Evolutionary conservation across 1,140 invertebrate species (phyloP).

Genomic region (Orussus abietinus): DNA sequence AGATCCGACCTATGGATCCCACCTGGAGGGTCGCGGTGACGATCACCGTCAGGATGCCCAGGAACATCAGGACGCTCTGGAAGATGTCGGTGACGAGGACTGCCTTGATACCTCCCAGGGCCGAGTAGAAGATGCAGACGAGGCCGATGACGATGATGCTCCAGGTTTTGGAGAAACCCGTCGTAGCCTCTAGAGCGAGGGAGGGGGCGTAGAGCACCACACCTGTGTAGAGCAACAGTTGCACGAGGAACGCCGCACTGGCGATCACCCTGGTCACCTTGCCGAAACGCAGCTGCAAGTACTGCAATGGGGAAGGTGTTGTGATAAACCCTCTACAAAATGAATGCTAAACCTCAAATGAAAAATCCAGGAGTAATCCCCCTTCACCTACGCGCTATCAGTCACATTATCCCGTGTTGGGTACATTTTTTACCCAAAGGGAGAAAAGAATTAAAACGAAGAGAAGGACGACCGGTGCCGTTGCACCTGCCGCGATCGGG

Average conservation of each 20-base stretch:
- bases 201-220: conserved; percentile 91
- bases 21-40: conserved; percentile 62
- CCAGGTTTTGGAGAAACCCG: conserved; percentile 67
- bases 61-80: conserved; percentile 75
- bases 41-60: conserved; percentile 62
- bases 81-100: conserved; percentile 84
- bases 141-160: conserved; percentile 75
- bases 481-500: too few relatives aligned
- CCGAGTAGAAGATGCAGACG: conserved; percentile 86
- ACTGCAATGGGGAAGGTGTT: too few relatives aligned
- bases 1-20: conserved; percentile 64
- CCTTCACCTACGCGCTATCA: not conserved
- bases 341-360: too few relatives aligned
- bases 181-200: conserved; percentile 86
- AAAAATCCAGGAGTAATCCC: conserved; percentile 11
- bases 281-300: conserved; percentile 81
- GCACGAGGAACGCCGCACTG: conserved; percentile 72
- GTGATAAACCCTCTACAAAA: too few relatives aligned
- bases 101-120: conserved; percentile 86
- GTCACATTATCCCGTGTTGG: not conserved
- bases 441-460: too few relatives aligned
- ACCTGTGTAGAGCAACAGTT: conserved; percentile 88
- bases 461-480: too few relatives aligned
- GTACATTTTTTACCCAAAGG: not conserved
- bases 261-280: conserved; percentile 62